phyloP scores from a whole-genome alignment of 1,140 invertebrate species.

The Eueides isabella region DNA sequence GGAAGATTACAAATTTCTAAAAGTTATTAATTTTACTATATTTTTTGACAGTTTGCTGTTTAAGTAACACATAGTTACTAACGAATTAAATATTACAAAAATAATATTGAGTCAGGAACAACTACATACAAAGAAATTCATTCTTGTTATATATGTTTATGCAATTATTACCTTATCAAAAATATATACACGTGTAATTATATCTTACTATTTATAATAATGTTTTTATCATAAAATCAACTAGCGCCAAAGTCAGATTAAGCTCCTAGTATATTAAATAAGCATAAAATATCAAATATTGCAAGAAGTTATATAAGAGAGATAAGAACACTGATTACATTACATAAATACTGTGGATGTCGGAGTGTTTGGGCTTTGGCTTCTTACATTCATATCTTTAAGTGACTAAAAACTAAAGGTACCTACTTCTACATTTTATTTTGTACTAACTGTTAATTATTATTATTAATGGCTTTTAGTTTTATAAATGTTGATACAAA shows the following conservation, averaged over 20 bases:
- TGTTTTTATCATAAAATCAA: not conserved
- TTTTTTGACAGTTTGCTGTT: too few relatives aligned
- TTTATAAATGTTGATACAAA: too few relatives aligned
- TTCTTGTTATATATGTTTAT: too few relatives aligned
- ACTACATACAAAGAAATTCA: too few relatives aligned
- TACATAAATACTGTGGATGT: not conserved
- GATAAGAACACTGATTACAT: conserved; percentile 4
- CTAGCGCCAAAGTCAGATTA: not conserved
- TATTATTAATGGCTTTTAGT: too few relatives aligned
- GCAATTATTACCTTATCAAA: too few relatives aligned
- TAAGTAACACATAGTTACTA: too few relatives aligned
- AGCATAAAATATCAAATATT: not conserved
- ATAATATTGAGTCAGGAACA: too few relatives aligned
- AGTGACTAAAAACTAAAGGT: not conserved
- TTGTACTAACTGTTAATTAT: not conserved
- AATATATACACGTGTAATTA: too few relatives aligned
- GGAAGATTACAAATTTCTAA: too few relatives aligned
- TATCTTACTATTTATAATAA: not conserved
- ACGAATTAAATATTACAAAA: too few relatives aligned
- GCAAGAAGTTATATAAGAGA: not conserved
- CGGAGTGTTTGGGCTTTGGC: not conserved
- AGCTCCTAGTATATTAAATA: not conserved
- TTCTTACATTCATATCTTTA: not conserved
- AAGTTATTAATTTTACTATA: too few relatives aligned
- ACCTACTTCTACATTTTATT: not conserved